Evolutionary conservation across 2,113 vertebrate species (phyloP), one percentile per base, ranked within the genome.

Genomic region (Hassar affinis): DNA sequence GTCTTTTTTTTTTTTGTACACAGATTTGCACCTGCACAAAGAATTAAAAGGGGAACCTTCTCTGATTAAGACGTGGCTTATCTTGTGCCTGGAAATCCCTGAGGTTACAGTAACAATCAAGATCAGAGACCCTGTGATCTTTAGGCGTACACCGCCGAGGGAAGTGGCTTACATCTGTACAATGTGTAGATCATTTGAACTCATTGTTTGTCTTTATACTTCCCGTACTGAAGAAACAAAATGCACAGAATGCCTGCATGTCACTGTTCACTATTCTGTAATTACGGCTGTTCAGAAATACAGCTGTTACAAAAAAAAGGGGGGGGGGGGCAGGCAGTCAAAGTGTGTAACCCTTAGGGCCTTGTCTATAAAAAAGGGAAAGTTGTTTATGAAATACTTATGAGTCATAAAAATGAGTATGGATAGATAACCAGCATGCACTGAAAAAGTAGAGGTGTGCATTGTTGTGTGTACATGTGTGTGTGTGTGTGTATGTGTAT

Each of bases 51-150:
- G 74, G 52, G 51, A 56, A 35, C 51, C 74, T 56, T 77, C 51
- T 54, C 74, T 33, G 49, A 76, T 76, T 76, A 54, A 54, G 74
- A 77, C 10, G 10, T 33, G 51, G 74, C 51, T 56, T 77, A 77
- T 38, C 51, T 77, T 38, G 51, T 77, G 51, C 52, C 51, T 77
- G 51, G 74, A 56, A 77, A 77, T 77, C 74, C 74, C 74, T 77
- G 74, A 77, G 74, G 74, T 77, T 77, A 77, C 51, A 56, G 74
- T 56, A 77, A 77, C 74, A 77, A 77, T 14, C 74, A 56, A 77
- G 74, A 56, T 77, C 74, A 56, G 74, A 56, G 74, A 17, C 52
- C 30, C 20, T 56, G 52, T 77, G 74, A 77, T 77, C 74, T 77
- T 77, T 77, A 25, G 30, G 74, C 52, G 52, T 77, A 38, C 30